phyloP scores from a whole-genome alignment of 2,113 vertebrate species.

The Hepsetus odoe region DNA sequence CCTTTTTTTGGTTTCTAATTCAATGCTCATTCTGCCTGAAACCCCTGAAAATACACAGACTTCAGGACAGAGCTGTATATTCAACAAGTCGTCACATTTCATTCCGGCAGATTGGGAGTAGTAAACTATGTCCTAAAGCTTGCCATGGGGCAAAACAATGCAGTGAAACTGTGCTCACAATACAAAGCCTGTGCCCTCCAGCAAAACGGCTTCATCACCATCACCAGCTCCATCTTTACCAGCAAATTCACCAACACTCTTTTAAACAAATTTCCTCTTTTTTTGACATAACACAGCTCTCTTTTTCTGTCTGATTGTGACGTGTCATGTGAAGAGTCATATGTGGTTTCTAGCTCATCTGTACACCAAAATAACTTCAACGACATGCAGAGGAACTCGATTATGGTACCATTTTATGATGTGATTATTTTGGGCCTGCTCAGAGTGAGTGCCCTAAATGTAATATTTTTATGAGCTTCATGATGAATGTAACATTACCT shows the following conservation, averaged over 20 bases:
- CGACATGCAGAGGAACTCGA: neutral
- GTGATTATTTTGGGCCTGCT: neutral
- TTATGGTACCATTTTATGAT: neutral
- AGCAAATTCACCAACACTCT: neutral
- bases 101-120: neutral
- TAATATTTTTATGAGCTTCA: slow-evolving; percentile 2
- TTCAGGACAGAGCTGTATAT: slow-evolving; percentile 7
- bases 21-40: no score
- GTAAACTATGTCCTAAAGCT: slow-evolving; percentile 25
- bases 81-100: slow-evolving; percentile 13
- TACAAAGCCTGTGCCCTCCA: slow-evolving; percentile 25
- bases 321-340: neutral
- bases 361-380: neutral
- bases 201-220: neutral
- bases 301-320: neutral
- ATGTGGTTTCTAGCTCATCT: neutral
- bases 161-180: slow-evolving; percentile 11
- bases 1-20: no score
- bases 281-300: neutral
- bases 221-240: neutral
- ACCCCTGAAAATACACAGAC: no score
- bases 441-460: neutral
- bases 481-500: neutral
- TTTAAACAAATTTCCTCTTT: neutral
- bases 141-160: slow-evolving; percentile 34